Base-by-base conservation (phyloP, 2,113 vertebrate genomes). In the Ctenomys sociabilis region DNA sequence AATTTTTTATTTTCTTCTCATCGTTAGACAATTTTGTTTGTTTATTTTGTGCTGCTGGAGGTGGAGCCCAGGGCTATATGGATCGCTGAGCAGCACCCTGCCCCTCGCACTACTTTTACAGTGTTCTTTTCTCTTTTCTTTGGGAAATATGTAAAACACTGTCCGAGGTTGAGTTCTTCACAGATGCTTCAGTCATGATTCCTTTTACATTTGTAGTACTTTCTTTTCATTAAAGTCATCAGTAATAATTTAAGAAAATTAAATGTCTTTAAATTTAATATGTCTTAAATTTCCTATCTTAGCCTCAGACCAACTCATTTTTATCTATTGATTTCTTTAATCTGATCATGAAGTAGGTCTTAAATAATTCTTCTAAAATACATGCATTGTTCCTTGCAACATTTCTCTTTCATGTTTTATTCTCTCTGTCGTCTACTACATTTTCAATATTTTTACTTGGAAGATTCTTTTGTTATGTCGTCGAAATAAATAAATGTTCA, bases 171-270 rank as follows among this genome's bases (percentile, higher is more conserved):
- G 88, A 75, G 26, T 63, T 80, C 66, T 86, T 77, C 61, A 45
- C 77, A 89, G 59, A 49, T 49, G 88, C 45, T 30, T 73, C 94
- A 81, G 70, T 96, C 88, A 91, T 90, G 6, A 89, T 91, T 92
- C 61, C 66, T 84, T 95, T 86, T 94, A 49, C 22, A 13, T 94
- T 89, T 89, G 24, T 81, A 64, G 52, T 28, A 37, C 61, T 91
- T 63, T 64, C 19, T 40, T 61, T 90, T 87, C 70, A 75, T 88
- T 92, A 75, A 66, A 61, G 49, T 68, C 88, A 45, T 90, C 84
- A 64, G 43, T 66, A 63, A 43, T 88, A 70, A 85, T 93, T 90
- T 66, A 43, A 10, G 66, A 78, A 63, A 91, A 93, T 72, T 73
- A 32, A n/a, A n/a, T 26, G 1, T 85, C 72, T 59, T 95, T 88